Percentiles rank a stretch among this genome's conserved stretches.
Evolutionary conservation across 2,113 vertebrate genomes (phyloP).

Genomic region (Anolis sagrei): DNA sequence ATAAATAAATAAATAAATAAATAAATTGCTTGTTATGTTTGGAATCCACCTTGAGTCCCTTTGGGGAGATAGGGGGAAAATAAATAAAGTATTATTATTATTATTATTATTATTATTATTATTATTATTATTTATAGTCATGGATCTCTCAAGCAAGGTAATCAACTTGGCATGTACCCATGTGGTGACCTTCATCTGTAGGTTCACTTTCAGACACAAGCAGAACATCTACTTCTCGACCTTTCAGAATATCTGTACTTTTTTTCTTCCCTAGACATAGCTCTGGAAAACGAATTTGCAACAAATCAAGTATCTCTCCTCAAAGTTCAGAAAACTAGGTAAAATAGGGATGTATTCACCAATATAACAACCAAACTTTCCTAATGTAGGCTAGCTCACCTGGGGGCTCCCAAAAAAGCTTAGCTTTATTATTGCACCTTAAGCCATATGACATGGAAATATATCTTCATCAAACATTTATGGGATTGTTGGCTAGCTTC

Average conservation of each 20-base stretch:
- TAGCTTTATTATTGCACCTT: constrained; percentile 22
- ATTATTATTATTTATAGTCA: too few relatives aligned
- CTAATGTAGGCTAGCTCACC: constrained; percentile 20
- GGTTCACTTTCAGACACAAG: background rate
- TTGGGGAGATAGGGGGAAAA: too few relatives aligned
- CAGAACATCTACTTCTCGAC: background rate
- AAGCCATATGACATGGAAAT: constrained; percentile 14
- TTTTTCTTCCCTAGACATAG: background rate
- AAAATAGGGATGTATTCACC: background rate
- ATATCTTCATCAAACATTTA: constrained; percentile 31
- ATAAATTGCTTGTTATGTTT: too few relatives aligned
- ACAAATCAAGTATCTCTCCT: background rate
- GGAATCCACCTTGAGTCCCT: too few relatives aligned
- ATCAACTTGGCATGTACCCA: background rate
- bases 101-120: too few relatives aligned
- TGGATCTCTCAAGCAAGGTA: too few relatives aligned
- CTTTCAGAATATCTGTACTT: background rate
- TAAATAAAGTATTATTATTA: too few relatives aligned
- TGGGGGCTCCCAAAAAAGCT: background rate
- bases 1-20: too few relatives aligned
- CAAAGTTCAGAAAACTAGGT: background rate
- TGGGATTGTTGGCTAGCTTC: constrained; percentile 15
- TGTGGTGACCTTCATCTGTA: background rate
- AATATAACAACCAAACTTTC: background rate
- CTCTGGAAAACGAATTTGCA: background rate